Base-by-base conservation (phyloP, 2,113 vertebrate species). In the Falco punctatus region DNA sequence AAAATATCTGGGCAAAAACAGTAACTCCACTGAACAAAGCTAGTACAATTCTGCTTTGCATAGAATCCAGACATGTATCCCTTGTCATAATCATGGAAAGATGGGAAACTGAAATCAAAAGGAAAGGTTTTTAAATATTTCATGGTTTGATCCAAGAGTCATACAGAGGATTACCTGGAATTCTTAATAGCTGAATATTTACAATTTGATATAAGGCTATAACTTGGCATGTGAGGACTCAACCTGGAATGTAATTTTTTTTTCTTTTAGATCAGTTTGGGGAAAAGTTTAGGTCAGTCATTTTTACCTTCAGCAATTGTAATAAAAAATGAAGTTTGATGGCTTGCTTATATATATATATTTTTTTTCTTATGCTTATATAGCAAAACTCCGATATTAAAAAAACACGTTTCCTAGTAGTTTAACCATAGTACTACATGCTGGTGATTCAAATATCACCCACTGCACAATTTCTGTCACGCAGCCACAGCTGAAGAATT, bases 281-380 rank as follows among this genome's bases (percentile, higher is more conserved):
- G 91, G 89, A 87, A 90, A 79, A 86, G 33, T 58, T 95, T 81
- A 52, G 69, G 70, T 96, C 84, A 73, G 51, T 87, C 73, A 91
- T 73, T 66, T 86, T 96, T 85, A 64, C 79, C 44, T 80, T 88
- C 69, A 79, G 74, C 18, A 73, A 71, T 9, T 67, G 40, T n/a
- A 86, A 66, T 46, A 57, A 89, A 95, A 79, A 93, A 62, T 59
- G 6, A 77, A 78, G 15, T 51, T 23, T 48, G 22, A 65, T 26
- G 27, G 13, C 42, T 71, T 82, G 18, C 33, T 38, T 38, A 38
- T 38, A 38, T 38, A 38, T 38, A 38, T 38, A 10, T 38, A 7
- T 35, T 35, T 38, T 38, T 16, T 65, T 84, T 89, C 38, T 84
- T 69, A 61, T 74, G 44, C 20, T 93, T 90, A 67, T 77, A 77